Percentiles rank a stretch among this genome's conserved stretches.
phyloP scores from a whole-genome alignment of 2,113 vertebrate genomes.

The Sinocyclocheilus anophthalmus region DNA sequence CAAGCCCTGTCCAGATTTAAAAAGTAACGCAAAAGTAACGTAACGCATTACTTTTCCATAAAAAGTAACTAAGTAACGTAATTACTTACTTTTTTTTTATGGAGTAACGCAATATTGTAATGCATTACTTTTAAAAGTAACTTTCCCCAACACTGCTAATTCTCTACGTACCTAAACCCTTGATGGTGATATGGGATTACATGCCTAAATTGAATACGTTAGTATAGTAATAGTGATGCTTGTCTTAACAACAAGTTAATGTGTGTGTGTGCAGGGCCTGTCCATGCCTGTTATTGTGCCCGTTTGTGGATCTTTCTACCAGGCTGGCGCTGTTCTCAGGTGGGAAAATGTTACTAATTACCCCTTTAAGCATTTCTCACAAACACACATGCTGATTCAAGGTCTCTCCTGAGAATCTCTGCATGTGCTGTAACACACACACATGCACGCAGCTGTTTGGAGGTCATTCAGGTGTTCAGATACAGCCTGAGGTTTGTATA shows the following conservation, averaged over 20 bases:
- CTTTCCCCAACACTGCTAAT: not conserved
- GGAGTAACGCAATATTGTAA: too few relatives aligned
- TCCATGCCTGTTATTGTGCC: conserved; percentile 33
- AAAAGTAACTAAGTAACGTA: too few relatives aligned
- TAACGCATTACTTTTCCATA: too few relatives aligned
- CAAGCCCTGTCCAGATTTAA: too few relatives aligned
- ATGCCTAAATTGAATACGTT: not conserved
- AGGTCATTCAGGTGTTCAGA: conserved; percentile 4
- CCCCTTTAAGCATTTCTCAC: conserved; percentile 22
- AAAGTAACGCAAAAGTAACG: too few relatives aligned
- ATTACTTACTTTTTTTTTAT: too few relatives aligned
- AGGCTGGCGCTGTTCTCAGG: not conserved
- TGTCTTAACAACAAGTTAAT: not conserved
- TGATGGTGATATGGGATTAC: not conserved
- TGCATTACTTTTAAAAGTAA: too few relatives aligned
- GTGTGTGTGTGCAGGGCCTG: conserved; percentile 20
- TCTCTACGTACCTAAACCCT: not conserved
- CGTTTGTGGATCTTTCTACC: conserved; percentile 10
- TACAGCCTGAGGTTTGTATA: not conserved
- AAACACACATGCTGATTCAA: conserved; percentile 23
- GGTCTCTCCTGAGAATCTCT: conserved; percentile 17
- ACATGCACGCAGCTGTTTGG: not conserved
- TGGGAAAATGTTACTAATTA: conserved; percentile 45
- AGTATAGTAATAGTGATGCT: not conserved
- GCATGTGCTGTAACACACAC: conserved; percentile 17